Evolutionary conservation across 2,888 invertebrate species (phyloP), one percentile per base, ranked within the genome.

Genomic region (Aquatica leii): DNA sequence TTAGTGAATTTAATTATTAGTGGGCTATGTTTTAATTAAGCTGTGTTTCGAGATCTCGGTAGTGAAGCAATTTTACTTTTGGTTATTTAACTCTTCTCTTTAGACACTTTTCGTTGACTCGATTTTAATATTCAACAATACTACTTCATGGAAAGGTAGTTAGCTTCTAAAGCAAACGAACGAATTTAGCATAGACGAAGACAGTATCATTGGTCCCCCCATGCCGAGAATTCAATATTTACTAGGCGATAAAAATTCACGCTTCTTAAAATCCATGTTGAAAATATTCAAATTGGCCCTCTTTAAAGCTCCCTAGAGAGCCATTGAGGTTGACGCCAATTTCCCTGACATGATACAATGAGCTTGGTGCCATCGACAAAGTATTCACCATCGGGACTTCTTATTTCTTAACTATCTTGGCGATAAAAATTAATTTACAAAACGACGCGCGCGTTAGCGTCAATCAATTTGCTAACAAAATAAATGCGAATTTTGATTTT

Each of bases 241-340:
- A 77, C 74, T 72, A 72, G 77, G 78, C 80, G 79, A 80, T 81
- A 81, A 81, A 81, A 82, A 81, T 82, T 80, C 81, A 80, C 80
- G 81, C 81, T 80, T 81, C 81, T 82, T 82, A 83, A 84, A 84
- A 83, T 83, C 83, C 83, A 82, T 83, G 83, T 82, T 80, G 81
- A 81, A 84, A 83, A 83, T 84, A 84, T 84, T 84, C 83, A 84
- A 83, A 83, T 82, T 81, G 82, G 82, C 80, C 81, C 81, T 81
- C 81, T 82, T 82, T 81, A 82, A 76, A 73, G 77, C 77, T 78
- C 82, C 78, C 81, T 58, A 35, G 77, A 80, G 82, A 73, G 75
- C 80, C 78, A 81, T 83, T 82, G 81, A 81, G 83, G 82, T 83
- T 83, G 83, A 82, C 83, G 82, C 80, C 82, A 83, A 83, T 83